Percentiles rank a stretch among this genome's conserved stretches.
Evolutionary conservation across 2,888 invertebrate genomes (phyloP).

Genomic region (Zygogramma bicolorata): DNA sequence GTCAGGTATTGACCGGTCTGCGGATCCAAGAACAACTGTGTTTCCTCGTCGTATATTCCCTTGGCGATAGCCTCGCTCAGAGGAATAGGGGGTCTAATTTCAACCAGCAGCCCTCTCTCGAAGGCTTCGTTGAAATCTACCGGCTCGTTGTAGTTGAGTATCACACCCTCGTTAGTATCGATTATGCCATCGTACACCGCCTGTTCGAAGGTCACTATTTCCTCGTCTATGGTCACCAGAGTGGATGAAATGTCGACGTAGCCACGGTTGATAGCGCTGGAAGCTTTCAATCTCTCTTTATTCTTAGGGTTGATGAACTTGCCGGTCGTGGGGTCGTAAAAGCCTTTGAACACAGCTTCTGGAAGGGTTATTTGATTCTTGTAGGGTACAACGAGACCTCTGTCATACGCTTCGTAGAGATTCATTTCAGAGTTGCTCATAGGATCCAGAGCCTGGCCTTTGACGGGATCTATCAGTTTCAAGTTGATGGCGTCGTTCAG

Average conservation of each 20-base stretch:
- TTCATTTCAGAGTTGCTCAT: slow-evolving; percentile 80
- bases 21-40: slow-evolving; percentile 87
- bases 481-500: slow-evolving; percentile 82
- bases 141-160: slow-evolving; percentile 70
- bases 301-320: slow-evolving; percentile 84
- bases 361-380: slow-evolving; percentile 87
- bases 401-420: slow-evolving; percentile 85
- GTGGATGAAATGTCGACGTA: slow-evolving; percentile 88
- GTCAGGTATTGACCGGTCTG: slow-evolving; percentile 82
- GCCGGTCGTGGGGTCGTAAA: slow-evolving; percentile 87
- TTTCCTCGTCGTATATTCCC: slow-evolving; percentile 81
- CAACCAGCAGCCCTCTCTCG: slow-evolving; percentile 84
- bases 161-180: slow-evolving; percentile 78
- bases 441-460: slow-evolving; percentile 84
- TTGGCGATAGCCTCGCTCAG: slow-evolving; percentile 86
- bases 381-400: slow-evolving; percentile 84
- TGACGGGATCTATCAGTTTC: slow-evolving; percentile 82
- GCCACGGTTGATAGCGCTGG: slow-evolving; percentile 86
- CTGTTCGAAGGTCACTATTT: slow-evolving; percentile 84
- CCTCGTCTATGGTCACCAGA: slow-evolving; percentile 85
- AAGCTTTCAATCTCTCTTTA: slow-evolving; percentile 83
- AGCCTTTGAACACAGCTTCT: slow-evolving; percentile 92
- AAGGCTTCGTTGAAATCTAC: slow-evolving; percentile 88
- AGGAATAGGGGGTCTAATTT: slow-evolving; percentile 84
- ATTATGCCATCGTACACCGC: slow-evolving; percentile 84